Evolutionary conservation across 2,113 vertebrate species (phyloP), one percentile per base, ranked within the genome.

Genomic region (Phoenicopterus ruber): DNA sequence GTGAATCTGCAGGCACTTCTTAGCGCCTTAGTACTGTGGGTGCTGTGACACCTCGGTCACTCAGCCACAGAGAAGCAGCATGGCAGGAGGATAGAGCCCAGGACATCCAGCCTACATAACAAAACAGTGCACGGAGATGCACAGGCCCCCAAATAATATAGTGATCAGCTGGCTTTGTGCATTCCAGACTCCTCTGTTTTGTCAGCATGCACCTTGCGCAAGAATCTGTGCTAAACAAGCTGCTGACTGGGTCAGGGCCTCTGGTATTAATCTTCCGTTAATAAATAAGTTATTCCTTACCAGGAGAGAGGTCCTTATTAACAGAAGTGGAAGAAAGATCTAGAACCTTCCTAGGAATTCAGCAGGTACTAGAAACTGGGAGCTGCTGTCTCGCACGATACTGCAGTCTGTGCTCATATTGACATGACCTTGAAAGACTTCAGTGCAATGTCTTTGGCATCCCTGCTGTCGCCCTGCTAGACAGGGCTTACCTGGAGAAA

Each of bases 11-110:
- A 28, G 63, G 63, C 49, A 4, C 34, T 34, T 34, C 67, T 11
- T 20, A 59, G 9, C 0, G 0, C n/a, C 49, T 47, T 1, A 3
- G 36, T 10, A 8, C 63, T 24, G 67, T 4, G 15, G 17, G 2
- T 40, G 63, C 54, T 77, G 62, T 11, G 31, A 69, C 49, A 52
- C 19, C 49, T 32, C 8, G 10, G 76, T 58, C 63, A 21, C 59
- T 67, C 66, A 55, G 70, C 21, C 55, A 11, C 16, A 21, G 7
- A 82, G 38, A 19, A 76, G 44, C 62, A 73, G 65, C 61, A 15
- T 4, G 29, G 66, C 38, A 71, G 77, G 42, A 11, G 50, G 42
- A 55, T 0, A 73, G 24, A 86, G 21, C 31, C 59, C 83, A 78
- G 63, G 69, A 46, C 7, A n/a, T 19, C 20, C 78, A 62, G 21